Percentiles rank a stretch among this genome's conserved stretches.
These are phyloP conservation scores for Ptyas mucosa DNA, from an alignment of 2,113 vertebrate genomes.

Conservation along the genomic window DNA sequence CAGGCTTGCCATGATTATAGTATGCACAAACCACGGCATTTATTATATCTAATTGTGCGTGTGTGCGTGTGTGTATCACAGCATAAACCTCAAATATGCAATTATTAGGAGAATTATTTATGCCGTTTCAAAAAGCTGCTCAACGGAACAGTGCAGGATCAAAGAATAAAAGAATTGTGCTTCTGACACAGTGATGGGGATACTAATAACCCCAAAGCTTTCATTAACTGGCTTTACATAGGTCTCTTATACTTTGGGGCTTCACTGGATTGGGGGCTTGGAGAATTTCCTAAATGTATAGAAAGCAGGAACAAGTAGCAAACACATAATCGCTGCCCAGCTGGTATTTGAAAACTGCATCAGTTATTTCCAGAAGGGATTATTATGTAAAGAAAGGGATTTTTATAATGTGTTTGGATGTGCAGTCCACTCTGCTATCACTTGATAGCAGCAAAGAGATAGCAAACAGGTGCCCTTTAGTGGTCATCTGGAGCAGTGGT, in stretches of 20 bases:
- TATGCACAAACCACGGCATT: slow-evolving; percentile 15
- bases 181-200: slow-evolving; percentile 33
- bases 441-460: background rate
- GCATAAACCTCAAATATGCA: slow-evolving; percentile 27
- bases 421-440: background rate
- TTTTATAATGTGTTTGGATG: background rate
- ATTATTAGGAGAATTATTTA: slow-evolving; percentile 58
- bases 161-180: slow-evolving; percentile 35
- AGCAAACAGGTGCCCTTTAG: background rate
- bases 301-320: background rate
- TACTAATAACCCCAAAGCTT: slow-evolving; percentile 27
- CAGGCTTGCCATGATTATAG: slow-evolving; percentile 20
- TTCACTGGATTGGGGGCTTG: background rate
- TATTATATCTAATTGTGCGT: slow-evolving; percentile 21
- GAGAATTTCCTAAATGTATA: slow-evolving; percentile 14
- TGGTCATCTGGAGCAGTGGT: too few species aligned
- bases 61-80: background rate
- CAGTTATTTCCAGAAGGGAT: background rate
- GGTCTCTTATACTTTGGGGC: slow-evolving; percentile 18
- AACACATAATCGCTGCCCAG: slow-evolving; percentile 38
- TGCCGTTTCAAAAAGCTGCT: slow-evolving; percentile 40
- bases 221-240: slow-evolving; percentile 11
- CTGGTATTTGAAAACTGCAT: slow-evolving; percentile 33
- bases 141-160: slow-evolving; percentile 5
- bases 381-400: background rate